Percentiles rank a stretch among this genome's conserved stretches.
These are phyloP conservation scores for Cloeon dipterum DNA, from an alignment of 2,888 invertebrate species.

Conservation along the genomic window DNA sequence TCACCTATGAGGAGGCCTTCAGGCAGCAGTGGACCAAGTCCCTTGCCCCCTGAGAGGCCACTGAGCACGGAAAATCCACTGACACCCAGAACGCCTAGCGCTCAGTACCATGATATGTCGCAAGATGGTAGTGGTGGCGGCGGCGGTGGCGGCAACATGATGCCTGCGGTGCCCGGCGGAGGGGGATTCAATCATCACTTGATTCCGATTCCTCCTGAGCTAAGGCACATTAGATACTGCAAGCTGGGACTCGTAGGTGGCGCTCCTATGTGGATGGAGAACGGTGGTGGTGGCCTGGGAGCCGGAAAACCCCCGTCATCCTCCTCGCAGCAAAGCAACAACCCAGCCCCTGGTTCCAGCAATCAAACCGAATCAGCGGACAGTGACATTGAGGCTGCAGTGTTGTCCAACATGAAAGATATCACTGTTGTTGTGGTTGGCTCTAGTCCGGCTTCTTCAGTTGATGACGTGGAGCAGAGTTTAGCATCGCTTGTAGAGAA, in stretches of 20 bases:
- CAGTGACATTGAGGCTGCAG: neutral
- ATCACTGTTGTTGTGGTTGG: constrained; percentile 11
- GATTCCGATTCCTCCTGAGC: constrained; percentile 12
- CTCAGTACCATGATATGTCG: constrained; percentile 11
- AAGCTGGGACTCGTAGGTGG: constrained; percentile 26
- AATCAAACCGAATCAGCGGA: neutral
- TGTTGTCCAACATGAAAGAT: constrained; percentile 10
- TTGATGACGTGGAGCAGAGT: neutral
- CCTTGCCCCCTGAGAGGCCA: constrained; percentile 30
- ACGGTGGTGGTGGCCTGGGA: constrained; percentile 4
- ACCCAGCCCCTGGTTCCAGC: neutral
- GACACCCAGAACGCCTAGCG: constrained; percentile 25
- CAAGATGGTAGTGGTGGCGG: constrained; percentile 7
- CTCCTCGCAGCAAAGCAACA: constrained; percentile 6
- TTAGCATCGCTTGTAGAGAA: constrained; percentile 1
- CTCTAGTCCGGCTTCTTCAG: constrained; percentile 14
- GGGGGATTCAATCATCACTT: constrained; percentile 22
- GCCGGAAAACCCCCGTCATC: constrained; percentile 2
- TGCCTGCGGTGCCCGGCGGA: constrained; percentile 11
- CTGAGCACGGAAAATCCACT: constrained; percentile 32
- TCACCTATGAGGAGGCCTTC: constrained; percentile 20
- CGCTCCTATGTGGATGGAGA: constrained; percentile 12
- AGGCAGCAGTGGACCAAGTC: constrained; percentile 22
- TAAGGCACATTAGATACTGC: constrained; percentile 31
- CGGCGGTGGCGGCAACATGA: constrained; percentile 25